Conservation (phyloP, 2,113 vertebrate genomes). For the Thalassarche chlororhynchos region DNA sequence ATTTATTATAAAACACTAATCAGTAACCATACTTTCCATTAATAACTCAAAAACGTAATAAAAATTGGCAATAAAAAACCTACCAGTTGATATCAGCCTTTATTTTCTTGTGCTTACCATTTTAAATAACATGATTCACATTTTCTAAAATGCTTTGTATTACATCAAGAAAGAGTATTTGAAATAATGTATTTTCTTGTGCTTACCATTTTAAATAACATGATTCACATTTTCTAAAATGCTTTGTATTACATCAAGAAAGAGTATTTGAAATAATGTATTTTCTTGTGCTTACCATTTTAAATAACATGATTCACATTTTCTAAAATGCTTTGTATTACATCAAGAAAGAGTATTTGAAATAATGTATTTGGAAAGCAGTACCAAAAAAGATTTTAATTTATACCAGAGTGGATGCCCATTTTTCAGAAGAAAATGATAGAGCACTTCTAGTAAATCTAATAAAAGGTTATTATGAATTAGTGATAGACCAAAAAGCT, state of each 20-base stretch:
- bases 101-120: background rate
- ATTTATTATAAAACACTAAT: background rate
- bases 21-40: background rate
- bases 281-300: background rate
- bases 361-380: background rate
- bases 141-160: background rate
- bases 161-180: background rate
- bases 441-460: slow-evolving; percentile 53
- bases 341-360: background rate
- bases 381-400: slow-evolving; percentile 30
- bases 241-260: background rate
- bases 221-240: background rate
- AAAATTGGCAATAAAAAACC: background rate
- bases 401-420: slow-evolving; percentile 33
- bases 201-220: background rate
- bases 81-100: background rate
- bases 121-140: background rate
- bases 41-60: background rate
- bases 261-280: background rate
- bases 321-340: background rate
- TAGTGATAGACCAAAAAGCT: background rate
- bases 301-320: background rate
- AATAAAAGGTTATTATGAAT: slow-evolving; percentile 13
- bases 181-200: no score
- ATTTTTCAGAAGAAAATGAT: slow-evolving; percentile 60